Evolutionary conservation across 2,113 vertebrate genomes (phyloP).

Genomic region (Tragulus kanchil): DNA sequence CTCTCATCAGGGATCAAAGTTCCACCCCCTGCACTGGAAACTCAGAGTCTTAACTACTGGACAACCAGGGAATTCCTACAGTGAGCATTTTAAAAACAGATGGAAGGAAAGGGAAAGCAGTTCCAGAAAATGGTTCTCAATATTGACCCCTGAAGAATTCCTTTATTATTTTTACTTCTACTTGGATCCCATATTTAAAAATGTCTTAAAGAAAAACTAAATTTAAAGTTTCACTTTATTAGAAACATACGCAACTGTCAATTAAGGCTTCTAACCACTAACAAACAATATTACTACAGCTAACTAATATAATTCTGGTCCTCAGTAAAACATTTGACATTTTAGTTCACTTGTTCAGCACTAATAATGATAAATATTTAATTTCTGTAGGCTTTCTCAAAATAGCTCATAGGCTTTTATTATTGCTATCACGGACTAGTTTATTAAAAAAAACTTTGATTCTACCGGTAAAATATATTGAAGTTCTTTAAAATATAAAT

Average conservation of each 20-base stretch:
- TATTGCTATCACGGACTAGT: neutral
- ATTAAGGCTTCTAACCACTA: slow-evolving; percentile 23
- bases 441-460: slow-evolving; percentile 29
- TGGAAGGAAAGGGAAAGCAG: neutral
- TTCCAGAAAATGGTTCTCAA: neutral
- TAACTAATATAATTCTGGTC: neutral
- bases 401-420: neutral
- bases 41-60: neutral
- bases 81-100: slow-evolving; percentile 15
- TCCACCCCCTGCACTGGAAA: neutral
- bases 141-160: neutral
- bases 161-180: slow-evolving; percentile 47
- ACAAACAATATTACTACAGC: neutral
- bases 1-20: neutral
- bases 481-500: slow-evolving; percentile 49
- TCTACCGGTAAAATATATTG: slow-evolving; percentile 29
- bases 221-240: slow-evolving; percentile 5
- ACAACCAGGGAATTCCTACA: neutral
- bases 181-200: neutral
- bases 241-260: slow-evolving; percentile 8
- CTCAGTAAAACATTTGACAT: neutral
- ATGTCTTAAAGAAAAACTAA: slow-evolving; percentile 4
- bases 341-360: neutral
- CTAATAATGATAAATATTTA: neutral
- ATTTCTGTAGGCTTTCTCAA: slow-evolving; percentile 34